Base-by-base conservation (phyloP, 2,888 invertebrate species). In the Morpho helenor region DNA sequence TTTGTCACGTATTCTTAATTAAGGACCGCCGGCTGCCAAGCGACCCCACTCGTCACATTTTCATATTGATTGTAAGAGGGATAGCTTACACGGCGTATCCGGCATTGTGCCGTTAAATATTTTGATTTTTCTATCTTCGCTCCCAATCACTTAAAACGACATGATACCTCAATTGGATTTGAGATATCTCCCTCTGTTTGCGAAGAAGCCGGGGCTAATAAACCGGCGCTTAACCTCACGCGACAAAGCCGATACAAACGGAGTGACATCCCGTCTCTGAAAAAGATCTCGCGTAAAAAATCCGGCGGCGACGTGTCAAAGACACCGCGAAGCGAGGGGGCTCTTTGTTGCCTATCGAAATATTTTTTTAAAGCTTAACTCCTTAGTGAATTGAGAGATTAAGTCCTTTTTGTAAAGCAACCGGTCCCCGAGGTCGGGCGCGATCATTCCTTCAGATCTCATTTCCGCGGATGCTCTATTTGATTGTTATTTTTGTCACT, bases 321-420 rank as follows among this genome's bases (percentile, higher is more conserved):
- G 86, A 89, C 90, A 89, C 90, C 87, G 89, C 87, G 82, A 77
- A 74, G 71, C 77, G 81, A 80, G 87, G 86, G 82, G 54, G 75
- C 75, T 77, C 84, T 88, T 89, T 89, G 87, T 88, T 86, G 86
- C 80, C 81, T 86, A 79, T 82, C 80, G 85, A 86, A 88, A 87
- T 88, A 89, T 90, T 90, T 90, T 60, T 87, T 90, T 89, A 84
- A 87, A 86, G 87, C 89, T 90, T 86, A 90, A 91, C 91, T 91
- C 91, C 91, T 91, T 91, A 86, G 89, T 87, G 90, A 89, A 89
- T 91, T 91, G 88, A 84, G 89, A 90, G 91, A 91, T 91, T 90
- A 91, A 88, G 90, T 90, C 84, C 77, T 87, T 83, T 92, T 92
- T 92, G 91, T 92, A 92, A 91, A 92, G 91, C 91, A 91, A 91